Evolutionary conservation across 2,888 invertebrate genomes (phyloP), one percentile per base, ranked within the genome.

Genomic region (Azorinus chamasolen): DNA sequence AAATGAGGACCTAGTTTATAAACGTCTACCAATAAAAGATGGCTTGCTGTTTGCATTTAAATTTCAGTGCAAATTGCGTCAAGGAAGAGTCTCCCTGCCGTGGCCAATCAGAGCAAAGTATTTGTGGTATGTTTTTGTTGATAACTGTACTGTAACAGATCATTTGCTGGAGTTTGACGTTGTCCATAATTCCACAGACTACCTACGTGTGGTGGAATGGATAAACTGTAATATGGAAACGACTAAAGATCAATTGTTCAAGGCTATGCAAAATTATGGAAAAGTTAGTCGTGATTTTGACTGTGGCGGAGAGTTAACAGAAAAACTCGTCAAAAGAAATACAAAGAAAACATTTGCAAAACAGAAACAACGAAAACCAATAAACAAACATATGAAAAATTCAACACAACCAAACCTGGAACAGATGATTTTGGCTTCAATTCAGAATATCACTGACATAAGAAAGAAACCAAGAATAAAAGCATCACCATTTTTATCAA

Each of bases 41-140:
- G 54, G 57, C 14, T 27, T 80, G 5, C 32, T 50, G n/a, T 25
- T 76, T 50, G 68, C 75, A 20, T 46, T 83, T 12, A 59, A 71
- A 50, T 39, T 83, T 14, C 58, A 59, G 18, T 83, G 83, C 62
- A n/a, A 6, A 16, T 22, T 54, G 3, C 32, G 39, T 45, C 62
- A 55, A 10, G 68, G 53, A 8, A 45, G 14, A 5, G 37, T 80
- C 3, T 70, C 66, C 16, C 58, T 83, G 18, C 83, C 83, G 24
- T 78, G 78, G 73, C 83, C 83, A 25, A 55, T 58, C 2, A 62
- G 63, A 39, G 83, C 78, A 10, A 39, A 51, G 25, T 51, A 83
- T 41, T 46, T 83, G 46, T 78, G 78, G 75, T 65, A 72, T 22
- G 18, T 83, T 5, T 51, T 55, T n/a, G 62, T 78, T 1, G 57